These are phyloP conservation scores for Sus scrofa DNA, from an alignment of 2,113 vertebrate species.

Conservation along the genomic window DNA sequence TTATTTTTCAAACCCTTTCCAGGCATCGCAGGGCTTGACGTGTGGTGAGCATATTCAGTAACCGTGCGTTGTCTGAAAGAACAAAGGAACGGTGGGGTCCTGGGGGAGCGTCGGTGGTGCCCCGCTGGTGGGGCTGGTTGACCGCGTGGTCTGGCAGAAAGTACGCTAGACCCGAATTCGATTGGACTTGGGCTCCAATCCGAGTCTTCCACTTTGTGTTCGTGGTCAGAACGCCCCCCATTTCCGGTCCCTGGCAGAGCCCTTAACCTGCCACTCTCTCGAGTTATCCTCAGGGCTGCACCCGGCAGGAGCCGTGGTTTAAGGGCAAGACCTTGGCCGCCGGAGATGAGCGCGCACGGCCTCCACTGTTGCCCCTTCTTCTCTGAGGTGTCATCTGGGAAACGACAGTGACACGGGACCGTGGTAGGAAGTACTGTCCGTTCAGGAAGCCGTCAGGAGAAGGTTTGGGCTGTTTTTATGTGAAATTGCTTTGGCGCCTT, in stretches of 20 bases:
- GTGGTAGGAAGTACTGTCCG: not conserved
- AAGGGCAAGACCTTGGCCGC: not conserved
- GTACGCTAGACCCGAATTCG: not conserved
- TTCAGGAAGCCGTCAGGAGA: slow-evolving; percentile 15
- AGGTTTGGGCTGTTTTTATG: slow-evolving; percentile 24
- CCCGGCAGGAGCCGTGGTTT: not conserved
- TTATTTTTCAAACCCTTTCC: not conserved
- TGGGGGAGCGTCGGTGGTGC: not conserved
- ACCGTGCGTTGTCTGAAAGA: not conserved
- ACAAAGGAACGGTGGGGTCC: not conserved
- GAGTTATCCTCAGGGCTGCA: not conserved
- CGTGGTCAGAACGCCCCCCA: not conserved
- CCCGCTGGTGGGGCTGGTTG: not conserved
- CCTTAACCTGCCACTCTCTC: not conserved
- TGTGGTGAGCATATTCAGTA: not conserved
- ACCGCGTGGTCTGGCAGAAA: not conserved
- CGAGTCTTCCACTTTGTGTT: not conserved
- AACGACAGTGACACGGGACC: not conserved
- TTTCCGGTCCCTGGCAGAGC: not conserved
- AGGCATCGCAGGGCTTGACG: not conserved
- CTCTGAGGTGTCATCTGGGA: not conserved
- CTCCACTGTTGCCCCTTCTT: not conserved
- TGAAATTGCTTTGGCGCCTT: slow-evolving; percentile 54
- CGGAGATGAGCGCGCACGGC: not conserved
- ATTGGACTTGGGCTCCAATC: not conserved